Percentiles rank a stretch among this genome's conserved stretches.
Evolutionary conservation across 2,113 vertebrate genomes (phyloP).

Genomic region (Chaetura pelagica): DNA sequence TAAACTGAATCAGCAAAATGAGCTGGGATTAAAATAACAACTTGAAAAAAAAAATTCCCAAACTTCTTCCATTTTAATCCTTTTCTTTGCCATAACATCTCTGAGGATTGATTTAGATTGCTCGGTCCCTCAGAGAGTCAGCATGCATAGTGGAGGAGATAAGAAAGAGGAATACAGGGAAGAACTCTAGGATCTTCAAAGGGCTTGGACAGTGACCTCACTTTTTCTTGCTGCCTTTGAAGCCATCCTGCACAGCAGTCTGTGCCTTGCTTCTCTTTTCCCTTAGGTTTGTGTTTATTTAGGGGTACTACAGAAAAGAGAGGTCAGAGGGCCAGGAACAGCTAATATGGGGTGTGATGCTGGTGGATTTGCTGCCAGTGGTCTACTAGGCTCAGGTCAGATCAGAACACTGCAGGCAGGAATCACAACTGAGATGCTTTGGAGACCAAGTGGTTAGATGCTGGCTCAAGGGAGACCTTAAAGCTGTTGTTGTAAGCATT

Average conservation of each 20-base stretch:
- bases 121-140: not conserved
- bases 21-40: not conserved
- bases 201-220: not conserved
- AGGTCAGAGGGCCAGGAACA: not conserved
- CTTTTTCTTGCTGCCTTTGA: not conserved
- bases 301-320: not conserved
- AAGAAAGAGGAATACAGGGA: not conserved
- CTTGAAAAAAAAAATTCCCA: not conserved
- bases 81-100: not conserved
- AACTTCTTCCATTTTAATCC: not conserved
- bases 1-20: not conserved
- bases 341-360: not conserved
- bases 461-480: not conserved
- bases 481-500: not conserved
- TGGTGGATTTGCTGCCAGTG: not conserved
- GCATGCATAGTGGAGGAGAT: not conserved
- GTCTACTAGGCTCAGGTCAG: not conserved
- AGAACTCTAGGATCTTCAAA: rapidly evolving
- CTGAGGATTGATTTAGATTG: not conserved
- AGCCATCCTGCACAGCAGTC: not conserved
- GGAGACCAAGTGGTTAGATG: not conserved
- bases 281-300: not conserved
- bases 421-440: not conserved
- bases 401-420: not conserved
- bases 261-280: not conserved